These are phyloP conservation scores for Idaea straminata DNA, from an alignment of 2,888 invertebrate genomes.

Conservation along the genomic window DNA sequence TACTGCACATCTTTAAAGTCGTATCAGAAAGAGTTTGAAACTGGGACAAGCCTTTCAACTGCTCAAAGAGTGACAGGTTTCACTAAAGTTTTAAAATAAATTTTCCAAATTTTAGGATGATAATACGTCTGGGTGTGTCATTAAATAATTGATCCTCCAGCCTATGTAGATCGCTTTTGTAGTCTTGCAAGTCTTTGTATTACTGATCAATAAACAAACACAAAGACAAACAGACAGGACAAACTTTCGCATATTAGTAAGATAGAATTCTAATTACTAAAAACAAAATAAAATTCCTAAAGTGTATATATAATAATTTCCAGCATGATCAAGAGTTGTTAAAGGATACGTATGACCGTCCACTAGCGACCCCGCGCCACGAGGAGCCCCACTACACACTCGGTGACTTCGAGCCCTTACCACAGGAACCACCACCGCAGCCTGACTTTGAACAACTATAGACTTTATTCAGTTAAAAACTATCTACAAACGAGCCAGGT, in stretches of 20 bases:
- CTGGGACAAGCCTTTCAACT: no score
- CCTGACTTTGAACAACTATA: conserved; percentile 76
- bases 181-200: no score
- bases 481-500: background rate
- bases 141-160: no score
- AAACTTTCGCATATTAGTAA: background rate
- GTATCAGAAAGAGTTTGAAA: no score
- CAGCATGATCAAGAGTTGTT: conserved; percentile 71
- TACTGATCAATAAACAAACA: no score
- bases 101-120: no score
- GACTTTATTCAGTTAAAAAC: conserved; percentile 6
- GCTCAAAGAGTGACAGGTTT: no score
- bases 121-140: no score
- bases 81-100: no score
- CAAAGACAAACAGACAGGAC: no score
- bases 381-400: conserved; percentile 72
- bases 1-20: no score
- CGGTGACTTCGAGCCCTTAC: conserved; percentile 74
- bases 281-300: background rate
- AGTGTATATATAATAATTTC: conserved; percentile 6
- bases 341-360: conserved; percentile 72
- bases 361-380: conserved; percentile 72
- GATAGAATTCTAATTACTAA: background rate
- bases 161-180: no score
- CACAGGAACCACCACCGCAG: conserved; percentile 74